Base-by-base conservation (phyloP, 2,888 invertebrate genomes). In the Drosophila borborema region DNA sequence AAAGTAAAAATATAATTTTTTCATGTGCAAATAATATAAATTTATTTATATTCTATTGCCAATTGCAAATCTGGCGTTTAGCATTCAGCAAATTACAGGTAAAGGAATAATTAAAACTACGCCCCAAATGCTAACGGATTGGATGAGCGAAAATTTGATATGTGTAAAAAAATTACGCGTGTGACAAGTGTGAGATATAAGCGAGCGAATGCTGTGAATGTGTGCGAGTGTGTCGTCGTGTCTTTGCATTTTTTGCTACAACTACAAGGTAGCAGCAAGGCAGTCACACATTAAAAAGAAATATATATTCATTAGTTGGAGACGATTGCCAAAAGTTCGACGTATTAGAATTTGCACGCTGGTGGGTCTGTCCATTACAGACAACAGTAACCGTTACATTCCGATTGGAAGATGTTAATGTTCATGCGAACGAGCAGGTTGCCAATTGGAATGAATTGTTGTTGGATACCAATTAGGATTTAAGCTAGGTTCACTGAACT, bases 221-320 rank as follows among this genome's bases (percentile, higher is more conserved):
- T 46, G 62, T 28, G 56, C 63, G 48, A 46, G 55, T 66, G 65
- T 64, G 64, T 40, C 85, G 89, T 84, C 85, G 87, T 86, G 79
- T 86, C 87, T 84, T 83, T 88, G 89, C 89, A 89, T 86, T 82
- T 89, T 82, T 82, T 72, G 75, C 75, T 86, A 86, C 72, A 89
- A 81, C 76, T 83, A 82, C 49, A 76, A 70, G 51, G 55, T 51
- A 60, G 31, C 41, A 60, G 31, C 41, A 38, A 53, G 18, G 20
- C 38, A 46, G 49, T 31, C 45, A n/a, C 36, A 23, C 18, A 36
- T 20, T 34, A 53, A 61, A 64, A 56, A 41, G 51, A 53, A 20
- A 36, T 46, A 59, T 46, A 59, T 59, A 46, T 38, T 59, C 38
- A 60, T 49, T 48, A 55, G 53, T 54, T 51, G 62, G 51, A 53